Conservation (phyloP, 2,113 vertebrate genomes). For the Carassius gibelio region DNA sequence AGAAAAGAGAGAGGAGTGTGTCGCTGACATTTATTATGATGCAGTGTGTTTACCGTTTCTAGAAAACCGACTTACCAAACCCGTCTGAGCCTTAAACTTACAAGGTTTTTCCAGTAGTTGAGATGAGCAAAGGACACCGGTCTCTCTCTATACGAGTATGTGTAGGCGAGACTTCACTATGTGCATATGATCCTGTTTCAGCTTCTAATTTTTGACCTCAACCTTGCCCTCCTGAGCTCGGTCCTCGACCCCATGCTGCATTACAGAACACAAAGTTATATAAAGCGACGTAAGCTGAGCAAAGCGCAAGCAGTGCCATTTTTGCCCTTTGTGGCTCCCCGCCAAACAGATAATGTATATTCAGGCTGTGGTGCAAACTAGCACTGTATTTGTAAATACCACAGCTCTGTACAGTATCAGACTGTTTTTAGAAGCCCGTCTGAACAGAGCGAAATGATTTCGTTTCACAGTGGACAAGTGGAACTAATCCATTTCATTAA, state of each 20-base stretch:
- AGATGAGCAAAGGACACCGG: constrained; percentile 14
- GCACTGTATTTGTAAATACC: constrained; percentile 40
- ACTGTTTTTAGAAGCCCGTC: not conserved
- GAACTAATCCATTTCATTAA: constrained; percentile 52
- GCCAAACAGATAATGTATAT: constrained; percentile 45
- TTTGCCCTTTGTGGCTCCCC: constrained; percentile 24
- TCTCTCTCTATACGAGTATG: constrained; percentile 10
- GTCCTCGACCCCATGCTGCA: constrained; percentile 35
- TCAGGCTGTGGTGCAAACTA: constrained; percentile 16
- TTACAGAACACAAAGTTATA: constrained; percentile 35
- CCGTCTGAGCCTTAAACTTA: constrained; percentile 12
- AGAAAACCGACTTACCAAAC: constrained; percentile 12
- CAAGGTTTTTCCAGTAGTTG: constrained; percentile 24
- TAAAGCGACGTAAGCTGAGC: constrained; percentile 39
- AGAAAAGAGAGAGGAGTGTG: constrained; percentile 33
- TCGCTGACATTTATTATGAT: constrained; percentile 33
- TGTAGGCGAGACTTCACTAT: constrained; percentile 29
- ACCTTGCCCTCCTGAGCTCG: constrained; percentile 30
- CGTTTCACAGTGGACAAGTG: constrained; percentile 46
- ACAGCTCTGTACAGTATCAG: not conserved
- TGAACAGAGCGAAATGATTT: constrained; percentile 19
- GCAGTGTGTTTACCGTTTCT: constrained; percentile 26
- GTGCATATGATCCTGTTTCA: constrained; percentile 26
- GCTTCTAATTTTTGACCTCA: constrained; percentile 29
- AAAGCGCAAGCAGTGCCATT: constrained; percentile 23